Conservation (phyloP, 37 sponge, comb jelly and placozoan genomes). For the Cliona cf. orientalis region DNA sequence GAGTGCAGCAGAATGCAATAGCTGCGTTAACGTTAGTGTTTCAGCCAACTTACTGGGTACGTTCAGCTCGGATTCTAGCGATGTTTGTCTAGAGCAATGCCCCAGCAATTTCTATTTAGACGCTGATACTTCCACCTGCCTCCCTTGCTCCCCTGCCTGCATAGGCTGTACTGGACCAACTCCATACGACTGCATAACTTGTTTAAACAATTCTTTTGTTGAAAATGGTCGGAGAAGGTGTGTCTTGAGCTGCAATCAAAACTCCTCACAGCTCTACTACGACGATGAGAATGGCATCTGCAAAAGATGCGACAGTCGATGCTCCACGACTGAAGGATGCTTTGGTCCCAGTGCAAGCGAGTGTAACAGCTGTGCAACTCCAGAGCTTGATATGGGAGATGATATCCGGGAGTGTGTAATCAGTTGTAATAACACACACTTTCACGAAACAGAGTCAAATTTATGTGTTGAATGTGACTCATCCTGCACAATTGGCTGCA, state of each 20-base stretch:
- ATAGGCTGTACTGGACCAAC: constrained; percentile 57
- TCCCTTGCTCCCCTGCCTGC: constrained; percentile 48
- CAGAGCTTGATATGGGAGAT: too few species aligned
- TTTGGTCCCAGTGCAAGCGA: constrained; percentile 53
- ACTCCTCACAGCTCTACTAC: constrained; percentile 6
- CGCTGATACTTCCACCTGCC: constrained; percentile 17
- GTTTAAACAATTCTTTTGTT: constrained; percentile 19
- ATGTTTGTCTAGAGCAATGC: constrained; percentile 46
- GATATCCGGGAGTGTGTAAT: constrained; percentile 49
- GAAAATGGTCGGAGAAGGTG: constrained; percentile 34
- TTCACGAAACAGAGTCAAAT: not conserved
- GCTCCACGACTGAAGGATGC: constrained; percentile 58
- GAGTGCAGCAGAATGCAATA: constrained; percentile 46
- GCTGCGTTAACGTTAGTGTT: constrained; percentile 46
- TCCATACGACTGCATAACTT: constrained; percentile 51
- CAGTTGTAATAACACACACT: constrained; percentile 32
- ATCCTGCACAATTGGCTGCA: constrained; percentile 66
- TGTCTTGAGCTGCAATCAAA: constrained; percentile 33
- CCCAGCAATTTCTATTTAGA: constrained; percentile 31
- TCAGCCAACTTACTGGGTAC: not conserved
- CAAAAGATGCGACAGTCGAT: constrained; percentile 43
- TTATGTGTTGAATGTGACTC: constrained; percentile 52
- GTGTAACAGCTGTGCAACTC: constrained; percentile 48
- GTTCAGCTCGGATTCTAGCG: not conserved
- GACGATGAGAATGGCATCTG: constrained; percentile 42